Evolutionary conservation across 2,797 vertebrate genomes (phyloP).

Genomic region (Sebastes umbrosus): DNA sequence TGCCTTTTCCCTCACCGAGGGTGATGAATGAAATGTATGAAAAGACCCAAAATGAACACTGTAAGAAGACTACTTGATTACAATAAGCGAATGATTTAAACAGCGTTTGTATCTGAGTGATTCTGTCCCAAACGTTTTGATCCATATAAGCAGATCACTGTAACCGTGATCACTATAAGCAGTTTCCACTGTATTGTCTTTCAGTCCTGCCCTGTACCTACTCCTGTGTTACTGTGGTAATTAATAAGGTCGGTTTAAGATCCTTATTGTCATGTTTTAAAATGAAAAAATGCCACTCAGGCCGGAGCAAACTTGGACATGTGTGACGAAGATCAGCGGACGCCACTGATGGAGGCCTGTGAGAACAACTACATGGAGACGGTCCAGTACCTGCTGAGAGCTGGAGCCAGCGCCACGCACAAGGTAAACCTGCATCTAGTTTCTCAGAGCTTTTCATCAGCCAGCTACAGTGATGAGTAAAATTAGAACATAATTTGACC

Average conservation of each 20-base stretch:
- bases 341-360: conserved; percentile 96
- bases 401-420: conserved; percentile 91
- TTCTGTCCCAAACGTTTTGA: no score
- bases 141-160: no score
- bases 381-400: conserved; percentile 94
- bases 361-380: conserved; percentile 97
- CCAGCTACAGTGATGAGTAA: not conserved
- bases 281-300: conserved; percentile 67
- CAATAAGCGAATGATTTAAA: no score
- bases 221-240: not conserved
- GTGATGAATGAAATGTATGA: no score
- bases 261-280: not conserved
- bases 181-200: no score
- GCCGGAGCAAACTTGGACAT: conserved; percentile 96
- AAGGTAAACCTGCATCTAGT: conserved; percentile 81
- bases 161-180: no score
- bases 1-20: no score
- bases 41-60: no score
- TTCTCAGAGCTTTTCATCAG: not conserved
- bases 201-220: no score
- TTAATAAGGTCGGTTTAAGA: not conserved
- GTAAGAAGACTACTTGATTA: no score
- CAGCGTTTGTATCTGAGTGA: no score
- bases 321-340: conserved; percentile 96
- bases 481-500: not conserved